Evolutionary conservation across 2,888 invertebrate genomes (phyloP).

Genomic region (Coleophora flavipennella): DNA sequence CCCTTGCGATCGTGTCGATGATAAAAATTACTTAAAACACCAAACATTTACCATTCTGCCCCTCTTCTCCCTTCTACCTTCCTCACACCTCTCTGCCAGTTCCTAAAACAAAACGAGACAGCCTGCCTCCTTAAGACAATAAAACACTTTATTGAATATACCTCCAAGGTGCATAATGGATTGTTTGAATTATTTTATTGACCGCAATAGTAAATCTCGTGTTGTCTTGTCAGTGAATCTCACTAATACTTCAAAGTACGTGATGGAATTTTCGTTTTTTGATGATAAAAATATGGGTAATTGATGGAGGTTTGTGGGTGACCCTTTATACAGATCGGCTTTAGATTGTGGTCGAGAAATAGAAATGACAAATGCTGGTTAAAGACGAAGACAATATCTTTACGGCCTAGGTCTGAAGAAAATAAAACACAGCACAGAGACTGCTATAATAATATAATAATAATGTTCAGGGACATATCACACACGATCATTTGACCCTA

Average conservation of each 20-base stretch:
- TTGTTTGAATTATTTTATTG: slow-evolving; percentile 17
- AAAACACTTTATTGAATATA: slow-evolving; percentile 27
- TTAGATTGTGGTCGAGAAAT: slow-evolving; percentile 32
- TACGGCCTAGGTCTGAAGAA: too few relatives aligned
- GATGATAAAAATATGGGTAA: slow-evolving; percentile 50
- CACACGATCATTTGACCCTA: too few relatives aligned
- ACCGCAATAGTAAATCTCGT: slow-evolving; percentile 40
- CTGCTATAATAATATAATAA: too few relatives aligned
- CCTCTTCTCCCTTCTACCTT: slow-evolving; percentile 35
- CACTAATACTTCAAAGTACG: slow-evolving; percentile 45
- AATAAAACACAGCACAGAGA: too few relatives aligned
- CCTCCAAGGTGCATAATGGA: slow-evolving; percentile 14
- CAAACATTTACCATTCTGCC: slow-evolving; percentile 63
- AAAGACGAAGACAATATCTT: too few relatives aligned
- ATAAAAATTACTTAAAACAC: slow-evolving; percentile 73
- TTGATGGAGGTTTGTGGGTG: slow-evolving; percentile 30
- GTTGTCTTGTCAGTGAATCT: slow-evolving; percentile 50
- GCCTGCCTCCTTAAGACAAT: slow-evolving; percentile 15
- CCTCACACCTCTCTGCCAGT: slow-evolving; percentile 25
- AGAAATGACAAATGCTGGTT: slow-evolving; percentile 13
- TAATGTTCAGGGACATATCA: too few relatives aligned
- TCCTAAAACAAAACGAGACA: slow-evolving; percentile 22
- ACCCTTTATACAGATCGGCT: slow-evolving; percentile 22
- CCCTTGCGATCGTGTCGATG: slow-evolving; percentile 66
- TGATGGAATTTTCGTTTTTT: slow-evolving; percentile 40